phyloP scores from a whole-genome alignment of 2,888 invertebrate species.

The Melieria omissa region DNA sequence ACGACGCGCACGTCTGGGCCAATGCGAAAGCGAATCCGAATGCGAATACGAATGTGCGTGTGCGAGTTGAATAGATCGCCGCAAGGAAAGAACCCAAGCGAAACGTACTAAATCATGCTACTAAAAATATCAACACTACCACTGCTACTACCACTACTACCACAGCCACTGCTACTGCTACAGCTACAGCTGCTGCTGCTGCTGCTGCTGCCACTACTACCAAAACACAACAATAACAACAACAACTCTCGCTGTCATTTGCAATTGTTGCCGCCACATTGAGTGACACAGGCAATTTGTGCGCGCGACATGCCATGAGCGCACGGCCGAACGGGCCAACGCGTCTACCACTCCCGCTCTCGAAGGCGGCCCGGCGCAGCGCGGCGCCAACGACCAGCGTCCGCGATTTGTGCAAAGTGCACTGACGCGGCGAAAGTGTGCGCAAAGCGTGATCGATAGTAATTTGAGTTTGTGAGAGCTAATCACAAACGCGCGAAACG shows the following conservation, averaged over 20 bases:
- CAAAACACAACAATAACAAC: background rate
- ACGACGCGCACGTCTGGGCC: too few relatives aligned
- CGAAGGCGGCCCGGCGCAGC: too few relatives aligned
- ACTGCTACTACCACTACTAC: background rate
- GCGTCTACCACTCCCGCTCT: too few relatives aligned
- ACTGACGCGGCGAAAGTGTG: background rate
- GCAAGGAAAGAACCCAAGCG: background rate
- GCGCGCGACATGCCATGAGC: too few relatives aligned
- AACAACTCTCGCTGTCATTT: background rate
- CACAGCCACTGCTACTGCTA: background rate
- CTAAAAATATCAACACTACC: background rate
- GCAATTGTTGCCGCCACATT: background rate
- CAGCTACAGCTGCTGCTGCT: background rate
- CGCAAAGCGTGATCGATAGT: constrained; percentile 3
- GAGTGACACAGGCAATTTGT: too few relatives aligned
- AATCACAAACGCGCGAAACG: too few relatives aligned
- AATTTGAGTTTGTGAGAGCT: constrained; percentile 1
- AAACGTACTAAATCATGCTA: background rate
- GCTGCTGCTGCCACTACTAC: background rate
- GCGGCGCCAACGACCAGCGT: too few relatives aligned
- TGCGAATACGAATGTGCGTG: background rate
- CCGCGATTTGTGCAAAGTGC: background rate
- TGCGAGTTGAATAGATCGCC: background rate
- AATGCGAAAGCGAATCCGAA: too few relatives aligned
- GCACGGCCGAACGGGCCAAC: too few relatives aligned